Conservation (phyloP, 1,140 invertebrate genomes). For the Orussus abietinus region DNA sequence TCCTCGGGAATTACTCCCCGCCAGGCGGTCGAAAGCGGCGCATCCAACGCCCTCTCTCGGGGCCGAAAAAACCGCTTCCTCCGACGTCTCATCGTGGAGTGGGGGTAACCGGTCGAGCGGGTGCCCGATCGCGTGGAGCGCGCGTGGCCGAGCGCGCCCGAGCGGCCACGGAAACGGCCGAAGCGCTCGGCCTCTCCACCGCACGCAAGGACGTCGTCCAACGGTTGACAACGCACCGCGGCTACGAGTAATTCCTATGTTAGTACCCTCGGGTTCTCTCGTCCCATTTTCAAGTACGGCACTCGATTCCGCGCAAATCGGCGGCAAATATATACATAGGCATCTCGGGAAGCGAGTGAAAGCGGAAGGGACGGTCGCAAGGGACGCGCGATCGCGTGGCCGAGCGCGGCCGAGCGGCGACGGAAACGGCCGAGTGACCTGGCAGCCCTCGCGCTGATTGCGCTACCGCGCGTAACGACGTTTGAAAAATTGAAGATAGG, state of each 20-base stretch:
- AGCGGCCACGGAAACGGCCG: constrained; percentile 31
- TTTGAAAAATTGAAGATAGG: constrained; percentile 20
- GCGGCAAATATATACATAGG: no score
- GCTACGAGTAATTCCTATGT: no score
- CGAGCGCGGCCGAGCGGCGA: constrained; percentile 29
- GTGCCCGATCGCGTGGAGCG: constrained; percentile 47
- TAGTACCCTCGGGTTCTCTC: no score
- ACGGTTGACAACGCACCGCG: no score
- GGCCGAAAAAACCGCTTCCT: constrained; percentile 5
- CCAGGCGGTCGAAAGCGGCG: no score
- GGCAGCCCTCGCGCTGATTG: constrained; percentile 41
- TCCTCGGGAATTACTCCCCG: constrained; percentile 1
- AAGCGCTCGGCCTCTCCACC: constrained; percentile 12
- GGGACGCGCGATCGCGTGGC: no score
- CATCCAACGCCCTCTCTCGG: constrained; percentile 18
- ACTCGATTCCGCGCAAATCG: no score
- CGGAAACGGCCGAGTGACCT: constrained; percentile 39
- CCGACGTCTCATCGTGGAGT: no score
- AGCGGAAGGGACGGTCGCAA: no score
- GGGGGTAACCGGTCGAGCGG: constrained; percentile 21
- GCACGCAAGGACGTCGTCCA: no score
- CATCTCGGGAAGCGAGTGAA: no score
- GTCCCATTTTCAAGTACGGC: no score
- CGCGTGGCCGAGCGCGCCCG: constrained; percentile 44
- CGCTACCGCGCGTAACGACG: constrained; percentile 38